Evolutionary conservation across 2,113 vertebrate genomes (phyloP).

Genomic region (Machaerirhynchus nigripectus): DNA sequence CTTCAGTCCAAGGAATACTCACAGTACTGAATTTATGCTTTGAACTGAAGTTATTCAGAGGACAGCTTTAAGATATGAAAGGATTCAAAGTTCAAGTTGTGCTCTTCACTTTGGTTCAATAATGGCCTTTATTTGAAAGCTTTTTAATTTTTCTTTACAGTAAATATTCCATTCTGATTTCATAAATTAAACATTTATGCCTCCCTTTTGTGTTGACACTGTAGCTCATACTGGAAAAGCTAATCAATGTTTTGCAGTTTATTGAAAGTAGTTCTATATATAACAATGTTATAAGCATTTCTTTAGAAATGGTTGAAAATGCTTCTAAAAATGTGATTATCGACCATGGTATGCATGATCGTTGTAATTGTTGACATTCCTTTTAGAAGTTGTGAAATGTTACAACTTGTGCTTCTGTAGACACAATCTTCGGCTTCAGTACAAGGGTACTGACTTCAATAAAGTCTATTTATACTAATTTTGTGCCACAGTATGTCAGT

Average conservation of each 20-base stretch:
- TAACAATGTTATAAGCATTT: slow-evolving; percentile 86
- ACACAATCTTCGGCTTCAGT: slow-evolving; percentile 88
- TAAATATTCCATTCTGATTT: slow-evolving; percentile 87
- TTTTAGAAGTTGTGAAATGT: slow-evolving; percentile 89
- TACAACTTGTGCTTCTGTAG: slow-evolving; percentile 90
- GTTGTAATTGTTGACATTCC: slow-evolving; percentile 94
- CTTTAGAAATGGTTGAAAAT: slow-evolving; percentile 87
- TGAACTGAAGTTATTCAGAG: slow-evolving; percentile 77
- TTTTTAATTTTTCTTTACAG: slow-evolving; percentile 90
- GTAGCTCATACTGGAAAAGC: slow-evolving; percentile 83
- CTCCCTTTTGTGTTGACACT: slow-evolving; percentile 86
- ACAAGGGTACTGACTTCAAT: slow-evolving; percentile 91
- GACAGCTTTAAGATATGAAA: slow-evolving; percentile 78
- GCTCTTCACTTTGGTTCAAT: slow-evolving; percentile 82
- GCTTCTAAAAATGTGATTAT: slow-evolving; percentile 86
- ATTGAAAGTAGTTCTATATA: slow-evolving; percentile 89
- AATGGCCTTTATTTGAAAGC: slow-evolving; percentile 87
- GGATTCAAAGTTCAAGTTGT: slow-evolving; percentile 81
- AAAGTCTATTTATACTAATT: slow-evolving; percentile 87
- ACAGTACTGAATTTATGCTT: slow-evolving; percentile 85
- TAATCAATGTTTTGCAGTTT: slow-evolving; percentile 85
- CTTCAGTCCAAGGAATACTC: slow-evolving; percentile 95
- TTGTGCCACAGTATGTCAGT: slow-evolving; percentile 67
- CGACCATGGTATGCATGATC: slow-evolving; percentile 88
- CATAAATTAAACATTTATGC: slow-evolving; percentile 86